Evolutionary conservation across 30 jellyfish, hydroid and myxozoan species (phyloP).

Genomic region (Sanderia malayensis): DNA sequence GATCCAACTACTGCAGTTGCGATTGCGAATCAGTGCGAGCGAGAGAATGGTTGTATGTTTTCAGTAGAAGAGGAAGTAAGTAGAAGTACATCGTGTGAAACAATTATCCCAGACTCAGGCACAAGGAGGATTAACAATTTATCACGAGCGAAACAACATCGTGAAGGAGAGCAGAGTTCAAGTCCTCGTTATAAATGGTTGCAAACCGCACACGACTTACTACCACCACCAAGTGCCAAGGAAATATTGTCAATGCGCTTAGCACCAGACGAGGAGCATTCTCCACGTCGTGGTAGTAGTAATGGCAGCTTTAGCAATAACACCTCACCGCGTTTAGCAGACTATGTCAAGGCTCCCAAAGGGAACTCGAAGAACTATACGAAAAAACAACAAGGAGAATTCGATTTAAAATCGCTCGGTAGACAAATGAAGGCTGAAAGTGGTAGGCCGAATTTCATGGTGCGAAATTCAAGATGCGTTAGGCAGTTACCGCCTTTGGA

Average conservation of each 20-base stretch:
- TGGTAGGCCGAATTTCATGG: conserved; percentile 14
- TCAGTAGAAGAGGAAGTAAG: too few relatives aligned
- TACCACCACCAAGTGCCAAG: neutral
- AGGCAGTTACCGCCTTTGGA: conserved; percentile 49
- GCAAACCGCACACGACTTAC: neutral
- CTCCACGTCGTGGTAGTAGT: too few relatives aligned
- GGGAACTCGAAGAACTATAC: conserved; percentile 9
- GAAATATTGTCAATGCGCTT: too few relatives aligned
- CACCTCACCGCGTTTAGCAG: neutral
- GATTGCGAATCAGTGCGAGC: neutral
- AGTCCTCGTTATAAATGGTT: neutral
- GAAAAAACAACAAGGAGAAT: neutral
- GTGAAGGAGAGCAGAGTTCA: neutral
- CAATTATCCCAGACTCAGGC: neutral
- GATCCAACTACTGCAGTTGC: neutral
- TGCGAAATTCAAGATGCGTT: conserved; percentile 29
- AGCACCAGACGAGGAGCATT: too few relatives aligned
- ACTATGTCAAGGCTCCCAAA: neutral
- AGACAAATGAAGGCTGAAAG: neutral
- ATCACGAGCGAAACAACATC: neutral
- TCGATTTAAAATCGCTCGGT: neutral
- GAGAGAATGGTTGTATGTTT: too few relatives aligned
- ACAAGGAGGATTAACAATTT: too few relatives aligned
- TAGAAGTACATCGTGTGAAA: neutral
- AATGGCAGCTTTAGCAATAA: neutral